phyloP scores from a whole-genome alignment of 2,797 vertebrate species.

The Thalassophryne amazonica region DNA sequence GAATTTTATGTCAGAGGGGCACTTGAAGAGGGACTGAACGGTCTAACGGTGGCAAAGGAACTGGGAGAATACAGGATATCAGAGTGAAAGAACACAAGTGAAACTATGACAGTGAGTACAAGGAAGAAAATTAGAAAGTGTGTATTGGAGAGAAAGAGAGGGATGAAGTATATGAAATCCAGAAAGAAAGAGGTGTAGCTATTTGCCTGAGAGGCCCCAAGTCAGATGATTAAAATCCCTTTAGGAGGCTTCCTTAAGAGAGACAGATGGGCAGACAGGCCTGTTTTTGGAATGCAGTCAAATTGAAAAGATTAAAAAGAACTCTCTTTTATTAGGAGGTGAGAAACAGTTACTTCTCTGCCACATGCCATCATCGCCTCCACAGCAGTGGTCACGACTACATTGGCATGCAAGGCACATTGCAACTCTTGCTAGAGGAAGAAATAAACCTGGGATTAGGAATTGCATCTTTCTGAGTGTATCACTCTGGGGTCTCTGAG shows the following conservation, averaged over 20 bases:
- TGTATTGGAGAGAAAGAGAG: slow-evolving; percentile 3
- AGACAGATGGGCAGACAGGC: slow-evolving; percentile 78
- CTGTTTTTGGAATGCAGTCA: slow-evolving; percentile 75
- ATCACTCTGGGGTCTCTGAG: slow-evolving; percentile 42
- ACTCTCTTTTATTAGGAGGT: slow-evolving; percentile 76
- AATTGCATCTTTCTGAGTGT: slow-evolving; percentile 45
- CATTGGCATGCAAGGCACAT: slow-evolving; percentile 63
- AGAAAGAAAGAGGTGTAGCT: slow-evolving; percentile 63
- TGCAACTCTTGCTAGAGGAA: slow-evolving; percentile 46
- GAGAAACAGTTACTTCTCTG: slow-evolving; percentile 76
- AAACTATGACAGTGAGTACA: slow-evolving; percentile 61
- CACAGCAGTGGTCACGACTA: slow-evolving; percentile 66
- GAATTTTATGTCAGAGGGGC: slow-evolving; percentile 61
- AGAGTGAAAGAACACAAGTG: slow-evolving; percentile 52
- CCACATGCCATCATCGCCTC: slow-evolving; percentile 73
- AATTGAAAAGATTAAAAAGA: slow-evolving; percentile 77
- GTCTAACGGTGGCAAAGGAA: slow-evolving; percentile 64
- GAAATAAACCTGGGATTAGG: slow-evolving; percentile 65
- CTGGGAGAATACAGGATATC: slow-evolving; percentile 52
- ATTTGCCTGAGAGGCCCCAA: slow-evolving; percentile 71
- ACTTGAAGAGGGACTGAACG: slow-evolving; percentile 62
- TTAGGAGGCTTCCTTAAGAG: slow-evolving; percentile 77
- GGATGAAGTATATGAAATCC: slow-evolving; percentile 2
- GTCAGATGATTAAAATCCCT: slow-evolving; percentile 78
- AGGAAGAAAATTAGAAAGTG: slow-evolving; percentile 58